A percentile compares a stretch with the other conserved stretches of the same genome.
Evolutionary conservation across 2,888 invertebrate genomes (phyloP).

Genomic region (Catocala nupta): DNA sequence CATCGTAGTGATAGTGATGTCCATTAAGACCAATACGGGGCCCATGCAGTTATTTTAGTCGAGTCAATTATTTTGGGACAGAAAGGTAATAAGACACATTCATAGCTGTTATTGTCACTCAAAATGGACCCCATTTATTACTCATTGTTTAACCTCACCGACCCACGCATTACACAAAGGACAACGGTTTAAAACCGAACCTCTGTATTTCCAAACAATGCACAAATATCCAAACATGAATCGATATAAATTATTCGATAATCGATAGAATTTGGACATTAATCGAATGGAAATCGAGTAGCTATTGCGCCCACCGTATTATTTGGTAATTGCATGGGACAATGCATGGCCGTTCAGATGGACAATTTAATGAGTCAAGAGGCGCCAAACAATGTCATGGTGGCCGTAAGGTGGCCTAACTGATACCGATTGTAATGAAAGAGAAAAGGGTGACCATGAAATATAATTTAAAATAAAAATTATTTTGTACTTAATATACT

Average conservation of each 20-base stretch:
- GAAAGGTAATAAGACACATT: neutral
- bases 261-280: conserved; percentile 60
- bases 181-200: conserved; percentile 39
- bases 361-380: conserved; percentile 49
- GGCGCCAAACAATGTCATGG: conserved; percentile 58
- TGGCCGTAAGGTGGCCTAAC: conserved; percentile 43
- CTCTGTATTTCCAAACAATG: conserved; percentile 47
- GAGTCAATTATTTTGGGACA: too few species aligned
- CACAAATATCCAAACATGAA: conserved; percentile 23
- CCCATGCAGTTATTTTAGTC: too few species aligned
- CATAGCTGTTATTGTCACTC: conserved; percentile 12
- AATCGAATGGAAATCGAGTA: conserved; percentile 53
- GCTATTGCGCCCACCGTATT: conserved; percentile 51
- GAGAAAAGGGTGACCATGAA: conserved; percentile 31
- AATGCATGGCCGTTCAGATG: conserved; percentile 51
- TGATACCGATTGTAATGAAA: conserved; percentile 36
- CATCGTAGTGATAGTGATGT: too few species aligned
- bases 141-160: conserved; percentile 36
- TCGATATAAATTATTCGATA: conserved; percentile 60
- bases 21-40: too few species aligned
- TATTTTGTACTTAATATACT: too few species aligned
- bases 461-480: too few species aligned
- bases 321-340: conserved; percentile 36
- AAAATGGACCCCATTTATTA: conserved; percentile 33
- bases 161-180: conserved; percentile 36